Percentiles rank a stretch among this genome's conserved stretches.
phyloP scores from a whole-genome alignment of 2,113 vertebrate genomes.

The Nothocercus nigrocapillus region DNA sequence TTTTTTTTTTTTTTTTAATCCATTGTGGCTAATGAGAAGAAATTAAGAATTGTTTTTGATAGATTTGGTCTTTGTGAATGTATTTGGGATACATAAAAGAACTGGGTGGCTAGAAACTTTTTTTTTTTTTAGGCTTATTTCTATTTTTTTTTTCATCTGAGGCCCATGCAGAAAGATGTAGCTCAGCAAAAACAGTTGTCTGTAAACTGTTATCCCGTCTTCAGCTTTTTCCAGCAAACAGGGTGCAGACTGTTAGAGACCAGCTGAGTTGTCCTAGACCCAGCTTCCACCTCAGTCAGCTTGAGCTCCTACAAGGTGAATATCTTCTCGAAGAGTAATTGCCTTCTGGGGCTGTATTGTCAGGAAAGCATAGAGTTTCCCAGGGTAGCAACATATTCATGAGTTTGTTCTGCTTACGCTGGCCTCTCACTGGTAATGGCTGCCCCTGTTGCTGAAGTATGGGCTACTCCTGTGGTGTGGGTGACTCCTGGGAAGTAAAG shows the following conservation, averaged over 20 bases:
- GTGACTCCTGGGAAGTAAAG: not conserved
- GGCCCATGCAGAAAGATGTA: not conserved
- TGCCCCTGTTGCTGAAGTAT: not conserved
- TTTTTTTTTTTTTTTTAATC: not conserved
- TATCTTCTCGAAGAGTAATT: not conserved
- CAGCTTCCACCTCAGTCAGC: not conserved
- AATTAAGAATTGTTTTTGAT: not conserved
- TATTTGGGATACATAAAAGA: not conserved
- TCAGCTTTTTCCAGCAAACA: not conserved
- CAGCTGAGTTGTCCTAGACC: not conserved
- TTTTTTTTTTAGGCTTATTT: not conserved
- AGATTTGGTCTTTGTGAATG: not conserved
- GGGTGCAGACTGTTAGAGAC: not conserved
- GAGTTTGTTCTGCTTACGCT: not conserved
- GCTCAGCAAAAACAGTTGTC: not conserved
- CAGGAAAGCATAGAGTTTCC: not conserved
- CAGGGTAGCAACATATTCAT: not conserved
- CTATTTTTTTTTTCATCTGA: not conserved
- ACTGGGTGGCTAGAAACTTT: not conserved
- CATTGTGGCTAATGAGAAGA: not conserved
- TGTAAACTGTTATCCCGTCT: not conserved
- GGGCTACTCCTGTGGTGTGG: accelerated
- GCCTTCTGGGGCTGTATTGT: not conserved
- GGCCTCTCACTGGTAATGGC: not conserved
- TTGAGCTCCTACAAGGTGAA: not conserved